A percentile compares a stretch with the other conserved stretches of the same genome.
These are phyloP conservation scores for Trinorchestia longiramus DNA, from an alignment of 1,140 invertebrate species.

Conservation along the genomic window DNA sequence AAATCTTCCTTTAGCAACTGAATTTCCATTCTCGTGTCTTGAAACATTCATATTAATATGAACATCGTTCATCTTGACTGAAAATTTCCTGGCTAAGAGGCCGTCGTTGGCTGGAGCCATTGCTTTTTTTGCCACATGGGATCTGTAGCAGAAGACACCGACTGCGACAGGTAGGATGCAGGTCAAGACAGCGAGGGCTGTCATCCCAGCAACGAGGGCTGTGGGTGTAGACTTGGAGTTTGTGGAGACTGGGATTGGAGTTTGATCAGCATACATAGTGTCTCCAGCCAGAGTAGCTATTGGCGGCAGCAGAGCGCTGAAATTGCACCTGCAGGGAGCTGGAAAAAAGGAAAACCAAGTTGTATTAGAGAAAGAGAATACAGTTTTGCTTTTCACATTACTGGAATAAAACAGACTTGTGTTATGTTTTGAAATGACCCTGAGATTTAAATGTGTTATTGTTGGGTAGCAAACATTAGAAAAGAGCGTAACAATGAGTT, in stretches of 20 bases:
- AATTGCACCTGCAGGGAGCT: conserved; percentile 63
- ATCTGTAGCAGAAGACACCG: conserved; percentile 58
- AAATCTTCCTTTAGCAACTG: conserved; percentile 73
- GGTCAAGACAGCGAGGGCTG: conserved; percentile 56
- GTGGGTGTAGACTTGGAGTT: conserved; percentile 2
- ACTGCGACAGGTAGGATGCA: conserved; percentile 57
- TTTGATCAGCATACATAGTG: conserved; percentile 19
- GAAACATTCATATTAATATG: conserved; percentile 68
- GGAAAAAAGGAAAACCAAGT: neutral
- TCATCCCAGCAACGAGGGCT: conserved; percentile 55
- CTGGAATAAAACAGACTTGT: no score
- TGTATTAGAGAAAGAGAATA: neutral
- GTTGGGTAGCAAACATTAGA: no score
- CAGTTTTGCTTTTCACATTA: no score
- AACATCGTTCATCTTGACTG: conserved; percentile 69
- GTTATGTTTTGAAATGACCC: no score
- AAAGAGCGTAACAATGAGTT: no score
- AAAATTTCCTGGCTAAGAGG: conserved; percentile 57
- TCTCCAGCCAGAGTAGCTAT: conserved; percentile 27
- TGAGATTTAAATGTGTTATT: no score
- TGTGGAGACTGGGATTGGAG: conserved; percentile 6
- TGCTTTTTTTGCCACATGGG: conserved; percentile 48
- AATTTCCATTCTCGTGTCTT: conserved; percentile 62
- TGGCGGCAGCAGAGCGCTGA: conserved; percentile 31
- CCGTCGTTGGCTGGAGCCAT: neutral